Percentiles rank a stretch among this genome's conserved stretches.
Conservation (phyloP, 2,797 vertebrate species). For the Furcifer pardalis region DNA sequence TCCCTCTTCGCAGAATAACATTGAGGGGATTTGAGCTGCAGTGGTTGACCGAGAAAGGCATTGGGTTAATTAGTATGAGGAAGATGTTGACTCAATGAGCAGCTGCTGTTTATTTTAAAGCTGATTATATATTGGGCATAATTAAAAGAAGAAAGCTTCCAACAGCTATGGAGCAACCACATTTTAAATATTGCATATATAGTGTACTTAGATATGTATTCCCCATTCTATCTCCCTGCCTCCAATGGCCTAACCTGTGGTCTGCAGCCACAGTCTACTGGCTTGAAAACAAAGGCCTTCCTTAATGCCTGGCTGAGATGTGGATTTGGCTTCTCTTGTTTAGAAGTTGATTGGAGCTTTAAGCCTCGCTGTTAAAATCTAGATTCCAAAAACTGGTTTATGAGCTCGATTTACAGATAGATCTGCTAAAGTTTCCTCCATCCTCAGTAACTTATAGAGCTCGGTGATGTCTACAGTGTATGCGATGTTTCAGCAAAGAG, state of each 20-base stretch:
- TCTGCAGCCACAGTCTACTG: too few relatives aligned
- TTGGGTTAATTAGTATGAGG: not conserved
- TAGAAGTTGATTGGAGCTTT: not conserved
- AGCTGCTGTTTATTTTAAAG: not conserved
- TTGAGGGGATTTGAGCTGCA: not conserved
- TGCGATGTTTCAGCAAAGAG: too few relatives aligned
- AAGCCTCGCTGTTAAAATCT: not conserved
- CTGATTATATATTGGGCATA: not conserved
- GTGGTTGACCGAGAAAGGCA: not conserved
- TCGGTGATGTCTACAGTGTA: too few relatives aligned
- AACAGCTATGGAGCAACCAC: not conserved
- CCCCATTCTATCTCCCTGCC: too few relatives aligned
- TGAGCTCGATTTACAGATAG: too few relatives aligned
- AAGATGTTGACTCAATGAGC: not conserved
- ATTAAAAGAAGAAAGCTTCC: not conserved
- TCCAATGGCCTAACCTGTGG: accelerated
- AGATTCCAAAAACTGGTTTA: not conserved
- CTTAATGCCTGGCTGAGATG: not conserved
- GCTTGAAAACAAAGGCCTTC: not conserved
- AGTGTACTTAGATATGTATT: too few relatives aligned
- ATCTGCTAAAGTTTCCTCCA: too few relatives aligned
- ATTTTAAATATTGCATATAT: too few relatives aligned
- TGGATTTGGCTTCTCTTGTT: not conserved
- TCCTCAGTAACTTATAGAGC: too few relatives aligned
- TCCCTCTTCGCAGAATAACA: not conserved